Base-by-base conservation (phyloP, 2,888 invertebrate species). In the Zhuqinia jingwanae region DNA sequence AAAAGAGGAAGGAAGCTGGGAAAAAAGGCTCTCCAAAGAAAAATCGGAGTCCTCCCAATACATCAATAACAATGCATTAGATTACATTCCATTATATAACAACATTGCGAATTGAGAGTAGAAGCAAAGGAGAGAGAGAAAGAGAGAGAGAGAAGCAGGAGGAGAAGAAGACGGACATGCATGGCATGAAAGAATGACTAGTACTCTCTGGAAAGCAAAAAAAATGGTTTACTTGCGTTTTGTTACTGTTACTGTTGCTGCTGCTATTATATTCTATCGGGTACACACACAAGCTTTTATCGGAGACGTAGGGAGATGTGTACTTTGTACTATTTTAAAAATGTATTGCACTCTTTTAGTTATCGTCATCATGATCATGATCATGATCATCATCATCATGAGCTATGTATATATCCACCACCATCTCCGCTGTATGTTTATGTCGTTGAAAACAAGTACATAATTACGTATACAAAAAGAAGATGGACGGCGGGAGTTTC, bases 51-150 rank as follows among this genome's bases (percentile, higher is more conserved):
- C 85, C 87, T 73, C 84, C 88, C 88, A 88, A 88, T 88, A 80
- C 87, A 88, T 85, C 87, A 87, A 87, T 89, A 88, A 88, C 84
- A 80, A 83, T 89, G 80, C 89, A 89, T 88, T 88, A 85, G 82
- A 87, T 88, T 88, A 85, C 85, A 82, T 82, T 81, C 84, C 80
- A 83, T 81, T 87, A 83, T 76, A 76, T 83, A 83, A 58, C 68
- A 68, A 68, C 76, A 47, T 42, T 76, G 83, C 50, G 76, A 83
- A 83, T 76, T 76, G 76, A 83, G 76, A 65, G 65, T 36, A 83
- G 60, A 58, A 45, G 56, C 73, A n/a, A n/a, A n/a, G n/a, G n/a
- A n/a, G n/a, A n/a, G n/a, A n/a, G n/a, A n/a, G n/a, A n/a, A n/a
- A n/a, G n/a, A n/a, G n/a, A n/a, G n/a, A n/a, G n/a, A n/a, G n/a